Base-by-base conservation (phyloP, 2,113 vertebrate genomes). In the Pelmatolapia mariae region DNA sequence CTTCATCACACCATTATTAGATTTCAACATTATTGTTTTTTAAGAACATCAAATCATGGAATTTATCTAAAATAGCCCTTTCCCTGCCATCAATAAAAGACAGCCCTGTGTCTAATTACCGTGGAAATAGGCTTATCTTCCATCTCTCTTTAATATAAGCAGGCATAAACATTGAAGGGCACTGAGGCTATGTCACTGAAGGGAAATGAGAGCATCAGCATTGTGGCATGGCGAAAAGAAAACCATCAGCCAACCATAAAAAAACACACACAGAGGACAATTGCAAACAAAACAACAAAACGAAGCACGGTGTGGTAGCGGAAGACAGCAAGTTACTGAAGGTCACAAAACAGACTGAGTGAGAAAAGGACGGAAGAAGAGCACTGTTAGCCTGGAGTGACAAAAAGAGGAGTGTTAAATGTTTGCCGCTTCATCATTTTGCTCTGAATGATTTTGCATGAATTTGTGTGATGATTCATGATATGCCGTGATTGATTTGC, bases 391-490 rank as follows among this genome's bases (percentile, higher is more conserved):
- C 95, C 94, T 85, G 6, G 26, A 94, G 93, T 93, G 87, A 93
- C 85, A 91, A 82, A 87, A 90, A 84, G 91, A 90, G 89, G 91
- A 91, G 87, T 91, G 91, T 88, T 89, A 85, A 73, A 87, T 86
- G 80, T 63, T 90, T 86, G 86, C 86, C 90, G 80, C 91, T 91
- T 93, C 80, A 89, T 94, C 87, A 92, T 91, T 93, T 93, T 83
- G 73, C 93, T 92, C 87, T 94, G 92, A 94, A 96, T 95, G 93
- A 94, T 94, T 95, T 94, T 92, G 93, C 94, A 95, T 96, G 89
- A 94, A 94, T 95, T 94, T 95, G 89, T 83, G 81, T 83, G 89
- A 91, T 95, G 94, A 96, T 68, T 94, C 91, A 92, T 52, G 87
- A 89, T 87, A 79, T 40, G 13, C 87, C 15, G 36, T 87, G 86